Evolutionary conservation across 1,140 invertebrate species (phyloP), one percentile per base, ranked within the genome.

Genomic region (Orchestia grillus): DNA sequence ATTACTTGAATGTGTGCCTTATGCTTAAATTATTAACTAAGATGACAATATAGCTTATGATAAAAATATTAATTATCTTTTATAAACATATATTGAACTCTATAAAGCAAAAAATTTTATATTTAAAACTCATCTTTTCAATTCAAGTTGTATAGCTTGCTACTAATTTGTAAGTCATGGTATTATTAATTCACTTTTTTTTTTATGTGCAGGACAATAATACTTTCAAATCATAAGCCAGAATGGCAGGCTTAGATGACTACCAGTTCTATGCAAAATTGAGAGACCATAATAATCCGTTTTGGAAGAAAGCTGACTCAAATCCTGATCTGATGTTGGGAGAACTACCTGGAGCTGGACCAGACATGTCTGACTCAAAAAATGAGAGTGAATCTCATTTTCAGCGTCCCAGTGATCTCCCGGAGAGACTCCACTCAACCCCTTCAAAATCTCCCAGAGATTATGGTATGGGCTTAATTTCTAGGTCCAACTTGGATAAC

Each of bases 241-340:
- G 42, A 45, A 97, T 97, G 96, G 96, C 96, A 42, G 96, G 96
- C 28, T 44, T 97, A 90, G 96, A 97, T 77, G 96, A 97, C 91
- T 97, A 97, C 90, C 96, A 97, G 87, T 97, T 97, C 43, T 97
- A 96, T 96, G 96, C 96, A 40, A 96, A 90, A n/a, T 95, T 96
- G 41, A 96, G 96, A 43, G 96, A 96, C 47, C 95, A 96, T n/a
- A 96, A 97, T 96, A 96, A 96, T 40, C 96, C 96, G 41, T 97
- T 97, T 62, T 97, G 96, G 96, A 96, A 97, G 91, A 96, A 96
- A 90, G 92, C 96, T 42, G 95, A 95, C 36, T 44, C 92, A 94
- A 47, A 47, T 45, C 44, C 43, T 47, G 92, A 94, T n/a, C 44
- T 47, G 4, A 47, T 94, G 44, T n/a, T 44, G 45, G 44, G 44